Evolutionary conservation across 2,888 invertebrate genomes (phyloP).

Genomic region (Ligdia adustata): DNA sequence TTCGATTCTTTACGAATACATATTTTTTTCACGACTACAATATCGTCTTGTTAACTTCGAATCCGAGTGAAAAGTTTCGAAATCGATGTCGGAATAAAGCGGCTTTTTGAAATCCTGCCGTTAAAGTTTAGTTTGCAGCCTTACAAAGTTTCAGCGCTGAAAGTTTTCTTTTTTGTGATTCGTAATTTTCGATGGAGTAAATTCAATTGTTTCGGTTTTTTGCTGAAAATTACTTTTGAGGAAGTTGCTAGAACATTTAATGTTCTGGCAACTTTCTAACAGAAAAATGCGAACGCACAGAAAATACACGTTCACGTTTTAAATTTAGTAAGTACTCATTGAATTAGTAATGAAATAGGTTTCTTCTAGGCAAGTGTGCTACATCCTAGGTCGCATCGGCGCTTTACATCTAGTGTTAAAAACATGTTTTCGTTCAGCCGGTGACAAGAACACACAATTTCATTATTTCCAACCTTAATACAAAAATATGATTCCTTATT

Average conservation of each 20-base stretch:
- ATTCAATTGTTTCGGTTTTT: slow-evolving; percentile 20
- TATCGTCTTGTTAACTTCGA: slow-evolving; percentile 28
- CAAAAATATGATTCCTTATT: no score
- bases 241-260: slow-evolving; percentile 8
- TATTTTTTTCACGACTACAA: slow-evolving; percentile 34
- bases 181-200: slow-evolving; percentile 17
- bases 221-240: slow-evolving; percentile 13
- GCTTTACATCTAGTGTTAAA: no score
- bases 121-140: slow-evolving; percentile 16
- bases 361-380: no score
- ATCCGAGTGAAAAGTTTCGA: slow-evolving; percentile 29
- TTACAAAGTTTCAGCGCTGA: slow-evolving; percentile 9
- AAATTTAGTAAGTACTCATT: no score
- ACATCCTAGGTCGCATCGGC: no score
- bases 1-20: slow-evolving; percentile 41
- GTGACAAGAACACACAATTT: no score
- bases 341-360: no score
- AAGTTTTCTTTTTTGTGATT: slow-evolving; percentile 25
- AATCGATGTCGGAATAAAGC: slow-evolving; percentile 27
- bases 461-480: no score
- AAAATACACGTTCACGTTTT: no score
- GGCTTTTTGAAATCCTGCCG: slow-evolving; percentile 18
- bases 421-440: no score
- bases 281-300: no score
- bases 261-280: no score